Evolutionary conservation across 2,113 vertebrate genomes (phyloP).

Genomic region (Mustela nigripes): DNA sequence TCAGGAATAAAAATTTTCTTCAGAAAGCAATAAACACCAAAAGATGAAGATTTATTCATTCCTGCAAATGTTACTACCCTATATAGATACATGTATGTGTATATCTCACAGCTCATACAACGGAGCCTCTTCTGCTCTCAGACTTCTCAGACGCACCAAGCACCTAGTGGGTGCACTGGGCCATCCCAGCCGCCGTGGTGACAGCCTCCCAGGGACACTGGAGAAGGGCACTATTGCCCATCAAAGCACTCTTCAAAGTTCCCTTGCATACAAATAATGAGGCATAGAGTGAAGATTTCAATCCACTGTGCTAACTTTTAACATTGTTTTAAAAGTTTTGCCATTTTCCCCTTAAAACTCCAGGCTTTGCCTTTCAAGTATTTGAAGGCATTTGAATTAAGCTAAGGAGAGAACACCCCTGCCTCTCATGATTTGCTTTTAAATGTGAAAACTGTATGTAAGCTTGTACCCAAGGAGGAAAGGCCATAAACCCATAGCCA

Average conservation of each 20-base stretch:
- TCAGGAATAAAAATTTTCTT: slow-evolving; percentile 14
- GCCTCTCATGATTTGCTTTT: not conserved
- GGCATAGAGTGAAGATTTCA: not conserved
- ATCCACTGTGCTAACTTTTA: not conserved
- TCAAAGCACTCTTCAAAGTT: not conserved
- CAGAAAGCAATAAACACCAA: not conserved
- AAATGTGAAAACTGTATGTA: not conserved
- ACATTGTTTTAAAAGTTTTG: not conserved
- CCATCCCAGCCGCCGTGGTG: fast-evolving
- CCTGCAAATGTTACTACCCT: too few relatives aligned
- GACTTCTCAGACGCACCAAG: not conserved
- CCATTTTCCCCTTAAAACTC: not conserved
- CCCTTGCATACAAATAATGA: not conserved
- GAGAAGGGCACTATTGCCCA: not conserved
- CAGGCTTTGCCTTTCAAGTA: not conserved
- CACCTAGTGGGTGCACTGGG: fast-evolving
- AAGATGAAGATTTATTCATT: not conserved
- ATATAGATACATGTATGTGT: too few relatives aligned
- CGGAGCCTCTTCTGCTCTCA: not conserved
- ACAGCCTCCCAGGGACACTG: not conserved
- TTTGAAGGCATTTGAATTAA: not conserved
- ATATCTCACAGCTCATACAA: fast-evolving
- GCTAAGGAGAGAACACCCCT: not conserved
- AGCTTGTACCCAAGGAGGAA: not conserved
- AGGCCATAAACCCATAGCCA: fast-evolving